phyloP scores from a whole-genome alignment of 2,888 invertebrate species.

The Drosophila macrothrix region DNA sequence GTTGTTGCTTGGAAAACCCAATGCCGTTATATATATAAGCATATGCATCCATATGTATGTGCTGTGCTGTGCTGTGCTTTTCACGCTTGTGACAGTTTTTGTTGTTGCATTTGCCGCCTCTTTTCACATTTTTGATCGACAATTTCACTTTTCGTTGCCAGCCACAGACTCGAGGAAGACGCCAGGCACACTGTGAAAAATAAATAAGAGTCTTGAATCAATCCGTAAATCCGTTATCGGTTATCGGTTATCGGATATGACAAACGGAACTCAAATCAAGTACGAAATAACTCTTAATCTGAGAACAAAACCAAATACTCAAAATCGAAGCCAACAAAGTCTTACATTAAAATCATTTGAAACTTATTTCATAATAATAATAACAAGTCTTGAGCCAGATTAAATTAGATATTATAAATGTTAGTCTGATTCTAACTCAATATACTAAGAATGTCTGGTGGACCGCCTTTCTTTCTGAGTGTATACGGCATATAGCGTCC shows the following conservation, averaged over 20 bases:
- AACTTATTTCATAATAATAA: not conserved
- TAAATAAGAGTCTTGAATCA: not conserved
- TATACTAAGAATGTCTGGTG: not conserved
- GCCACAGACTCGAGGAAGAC: constrained; percentile 45
- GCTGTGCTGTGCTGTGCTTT: constrained; percentile 39
- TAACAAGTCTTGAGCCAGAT: not conserved
- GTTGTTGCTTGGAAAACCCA: constrained; percentile 56
- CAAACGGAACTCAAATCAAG: not conserved
- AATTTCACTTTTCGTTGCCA: constrained; percentile 72
- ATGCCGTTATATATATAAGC: constrained; percentile 24
- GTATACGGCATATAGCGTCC: constrained; percentile 5
- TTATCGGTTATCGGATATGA: not conserved
- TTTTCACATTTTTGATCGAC: constrained; percentile 71
- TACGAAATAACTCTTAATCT: not conserved
- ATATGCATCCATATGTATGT: constrained; percentile 7
- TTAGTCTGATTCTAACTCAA: not conserved
- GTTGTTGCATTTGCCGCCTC: constrained; percentile 47
- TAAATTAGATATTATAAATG: not conserved
- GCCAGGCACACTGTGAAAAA: constrained; percentile 8
- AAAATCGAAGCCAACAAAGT: not conserved
- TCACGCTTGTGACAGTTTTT: constrained; percentile 71
- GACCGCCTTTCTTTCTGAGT: not conserved
- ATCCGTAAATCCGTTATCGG: not conserved
- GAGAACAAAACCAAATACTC: not conserved
- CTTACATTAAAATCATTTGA: not conserved